Evolutionary conservation across 2,888 invertebrate species (phyloP).

Genomic region (Parelbella ahira): DNA sequence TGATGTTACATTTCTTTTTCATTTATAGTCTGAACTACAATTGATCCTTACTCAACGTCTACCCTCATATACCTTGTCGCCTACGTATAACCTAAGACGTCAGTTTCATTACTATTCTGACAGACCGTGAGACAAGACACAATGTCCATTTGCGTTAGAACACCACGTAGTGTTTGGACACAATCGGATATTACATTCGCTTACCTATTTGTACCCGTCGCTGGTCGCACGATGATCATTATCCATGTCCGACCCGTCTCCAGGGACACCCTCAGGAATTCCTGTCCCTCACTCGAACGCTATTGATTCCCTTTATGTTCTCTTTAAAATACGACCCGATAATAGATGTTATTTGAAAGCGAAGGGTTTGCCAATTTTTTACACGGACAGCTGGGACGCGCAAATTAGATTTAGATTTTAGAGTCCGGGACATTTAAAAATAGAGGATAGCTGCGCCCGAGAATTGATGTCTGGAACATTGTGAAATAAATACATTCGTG

Average conservation of each 20-base stretch:
- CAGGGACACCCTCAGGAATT: slow-evolving; percentile 48
- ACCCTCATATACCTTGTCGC: no score
- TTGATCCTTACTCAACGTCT: no score
- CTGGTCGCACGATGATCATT: slow-evolving; percentile 68
- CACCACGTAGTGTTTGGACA: slow-evolving; percentile 51
- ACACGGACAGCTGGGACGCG: slow-evolving; percentile 25
- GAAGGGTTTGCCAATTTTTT: slow-evolving; percentile 43
- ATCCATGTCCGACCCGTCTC: slow-evolving; percentile 68
- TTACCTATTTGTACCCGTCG: slow-evolving; percentile 77
- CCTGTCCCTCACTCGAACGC: slow-evolving; percentile 46
- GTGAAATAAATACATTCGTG: no score
- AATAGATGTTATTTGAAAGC: slow-evolving; percentile 57
- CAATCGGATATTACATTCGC: slow-evolving; percentile 77
- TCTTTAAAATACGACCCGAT: slow-evolving; percentile 60
- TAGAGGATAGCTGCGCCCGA: neutral
- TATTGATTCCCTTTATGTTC: slow-evolving; percentile 63
- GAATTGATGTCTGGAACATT: slow-evolving; percentile 10
- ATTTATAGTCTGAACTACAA: no score
- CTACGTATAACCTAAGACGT: no score
- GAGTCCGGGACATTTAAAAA: slow-evolving; percentile 14
- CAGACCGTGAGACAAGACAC: slow-evolving; percentile 6
- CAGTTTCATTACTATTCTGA: slow-evolving; percentile 1
- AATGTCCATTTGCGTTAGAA: slow-evolving; percentile 62
- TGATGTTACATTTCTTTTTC: no score
- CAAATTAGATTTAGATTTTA: slow-evolving; percentile 27